These are phyloP conservation scores for Hippocampus barbouri DNA, from an alignment of 2,113 vertebrate species.

Conservation along the genomic window DNA sequence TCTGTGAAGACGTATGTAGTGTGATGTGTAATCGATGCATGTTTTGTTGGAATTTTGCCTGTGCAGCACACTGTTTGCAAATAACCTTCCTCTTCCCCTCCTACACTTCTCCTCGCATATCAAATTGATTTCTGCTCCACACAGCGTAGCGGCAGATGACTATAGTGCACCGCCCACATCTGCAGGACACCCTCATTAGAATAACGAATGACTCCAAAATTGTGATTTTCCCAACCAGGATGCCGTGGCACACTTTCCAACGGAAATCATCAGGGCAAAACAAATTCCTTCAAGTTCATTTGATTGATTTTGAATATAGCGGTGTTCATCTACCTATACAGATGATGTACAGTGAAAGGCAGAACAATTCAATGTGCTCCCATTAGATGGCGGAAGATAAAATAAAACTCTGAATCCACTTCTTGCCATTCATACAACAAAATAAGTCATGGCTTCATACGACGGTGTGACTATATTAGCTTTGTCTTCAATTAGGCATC, in stretches of 20 bases:
- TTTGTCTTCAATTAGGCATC: no score
- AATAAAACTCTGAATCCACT: neutral
- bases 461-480: no score
- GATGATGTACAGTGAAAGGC: neutral
- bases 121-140: constrained; percentile 40
- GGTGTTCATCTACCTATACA: no score
- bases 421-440: neutral
- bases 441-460: neutral
- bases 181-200: constrained; percentile 17
- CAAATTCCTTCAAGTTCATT: no score
- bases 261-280: neutral
- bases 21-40: neutral
- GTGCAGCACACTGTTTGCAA: constrained; percentile 10
- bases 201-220: constrained; percentile 17
- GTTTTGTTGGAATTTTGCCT: constrained; percentile 1
- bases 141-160: constrained; percentile 28
- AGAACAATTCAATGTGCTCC: neutral
- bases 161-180: constrained; percentile 10
- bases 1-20: neutral
- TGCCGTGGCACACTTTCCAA: neutral
- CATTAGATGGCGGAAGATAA: neutral
- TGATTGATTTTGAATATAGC: no score
- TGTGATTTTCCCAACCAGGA: no score
- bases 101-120: constrained; percentile 32
- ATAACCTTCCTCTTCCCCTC: constrained; percentile 45